Percentiles rank a stretch among this genome's conserved stretches.
Evolutionary conservation across 2,797 vertebrate species (phyloP).

Genomic region (Mormyrus hasselquistii): DNA sequence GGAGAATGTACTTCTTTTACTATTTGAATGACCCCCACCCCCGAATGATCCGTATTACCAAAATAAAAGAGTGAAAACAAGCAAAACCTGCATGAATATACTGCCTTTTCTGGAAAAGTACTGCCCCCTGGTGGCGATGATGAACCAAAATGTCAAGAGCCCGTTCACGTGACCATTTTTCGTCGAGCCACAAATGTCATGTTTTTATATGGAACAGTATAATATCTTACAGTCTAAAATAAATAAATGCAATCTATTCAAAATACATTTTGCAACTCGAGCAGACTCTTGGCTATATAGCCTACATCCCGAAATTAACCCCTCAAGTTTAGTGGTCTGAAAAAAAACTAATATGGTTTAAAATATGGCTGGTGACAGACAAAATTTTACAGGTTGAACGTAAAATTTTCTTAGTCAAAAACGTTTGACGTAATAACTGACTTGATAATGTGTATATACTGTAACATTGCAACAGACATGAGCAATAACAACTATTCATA

Average conservation of each 20-base stretch:
- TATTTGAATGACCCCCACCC: not conserved
- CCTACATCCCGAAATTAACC: not conserved
- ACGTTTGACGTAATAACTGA: not conserved
- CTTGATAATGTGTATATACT: not conserved
- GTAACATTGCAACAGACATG: not conserved
- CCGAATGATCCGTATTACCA: not conserved
- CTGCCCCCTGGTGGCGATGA: not conserved
- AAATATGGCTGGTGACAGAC: not conserved
- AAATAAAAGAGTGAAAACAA: not conserved
- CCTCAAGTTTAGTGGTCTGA: not conserved
- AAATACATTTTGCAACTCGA: not conserved
- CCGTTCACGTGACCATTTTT: not conserved
- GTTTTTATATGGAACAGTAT: not conserved
- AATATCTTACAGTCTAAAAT: not conserved
- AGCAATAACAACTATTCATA: not conserved
- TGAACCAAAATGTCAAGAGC: not conserved
- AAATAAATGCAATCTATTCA: not conserved
- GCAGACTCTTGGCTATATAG: not conserved
- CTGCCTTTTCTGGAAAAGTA: not conserved
- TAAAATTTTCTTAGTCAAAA: not conserved
- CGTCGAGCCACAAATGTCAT: not conserved
- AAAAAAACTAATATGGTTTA: no score
- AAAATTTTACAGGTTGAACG: not conserved
- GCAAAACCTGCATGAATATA: not conserved
- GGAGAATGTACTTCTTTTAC: not conserved